Evolutionary conservation across 2,797 vertebrate species (phyloP), one percentile per base, ranked within the genome.

Genomic region (Ctenopoma kingsleyae): DNA sequence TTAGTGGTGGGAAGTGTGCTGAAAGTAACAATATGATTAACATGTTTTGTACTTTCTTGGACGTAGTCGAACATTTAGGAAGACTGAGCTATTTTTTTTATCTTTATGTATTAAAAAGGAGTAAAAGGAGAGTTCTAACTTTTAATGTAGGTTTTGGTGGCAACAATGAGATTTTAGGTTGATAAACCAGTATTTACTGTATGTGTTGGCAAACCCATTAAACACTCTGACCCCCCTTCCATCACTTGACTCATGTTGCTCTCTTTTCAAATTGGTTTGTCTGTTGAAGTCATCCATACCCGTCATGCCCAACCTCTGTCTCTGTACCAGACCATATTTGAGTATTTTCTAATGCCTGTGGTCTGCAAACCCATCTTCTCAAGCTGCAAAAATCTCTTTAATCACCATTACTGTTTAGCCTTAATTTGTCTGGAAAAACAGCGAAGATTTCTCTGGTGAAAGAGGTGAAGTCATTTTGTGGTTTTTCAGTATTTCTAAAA

Each of bases 261-360:
- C 12, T 60, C 35, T 44, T 47, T 44, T 48, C 0, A 4, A 19
- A 23, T 53, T 59, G 32, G 72, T 79, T 67, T 56, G 69, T 61
- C 44, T 81, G 53, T 10, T 69, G 64, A 76, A 23, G 73, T 82
- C 75, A 74, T 47, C 47, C 8, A 6, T 82, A 16, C 72, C 71
- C 71, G 55, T 85, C 76, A 61, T 74, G 76, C 76, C 76, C 30
- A 1, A 57, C 55, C 47, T 25, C 3, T 13, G 64, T 82, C 44
- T 40, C 44, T 15, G 35, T 11, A 68, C 36, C 22, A 84, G 81
- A 84, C 81, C 76, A 10, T 36, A 1, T 55, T 58, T 41, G 22
- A 4, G 48, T 25, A 23, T 67, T 71, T 67, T 61, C 16, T 50
- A 57, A 80, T 16, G 17, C 41, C 67, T 72, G 74, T 27, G 68